phyloP scores from a whole-genome alignment of 2,888 invertebrate genomes.

The Apamea crenata region DNA sequence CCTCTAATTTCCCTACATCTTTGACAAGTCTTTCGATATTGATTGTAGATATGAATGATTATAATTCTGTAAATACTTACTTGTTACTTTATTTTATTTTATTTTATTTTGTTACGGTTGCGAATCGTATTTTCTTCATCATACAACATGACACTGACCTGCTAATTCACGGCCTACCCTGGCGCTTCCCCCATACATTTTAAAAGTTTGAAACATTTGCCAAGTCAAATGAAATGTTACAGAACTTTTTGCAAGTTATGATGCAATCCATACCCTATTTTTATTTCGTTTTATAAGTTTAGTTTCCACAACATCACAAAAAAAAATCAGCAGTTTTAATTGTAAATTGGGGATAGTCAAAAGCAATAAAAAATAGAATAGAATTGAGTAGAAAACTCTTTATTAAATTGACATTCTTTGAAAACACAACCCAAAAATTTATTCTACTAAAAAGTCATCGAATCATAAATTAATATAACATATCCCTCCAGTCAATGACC shows the following conservation, averaged over 20 bases:
- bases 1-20: no score
- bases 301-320: neutral
- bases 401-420: neutral
- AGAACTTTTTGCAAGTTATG: neutral
- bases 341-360: neutral
- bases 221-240: neutral
- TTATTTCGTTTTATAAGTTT: neutral
- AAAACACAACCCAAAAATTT: neutral
- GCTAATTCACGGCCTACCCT: no score
- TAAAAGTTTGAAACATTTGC: neutral
- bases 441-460: neutral
- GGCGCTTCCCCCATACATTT: no score
- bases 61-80: no score
- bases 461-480: constrained; percentile 30
- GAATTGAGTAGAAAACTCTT: neutral
- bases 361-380: neutral
- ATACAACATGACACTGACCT: no score
- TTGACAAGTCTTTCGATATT: no score
- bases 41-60: no score
- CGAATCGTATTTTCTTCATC: no score
- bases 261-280: neutral
- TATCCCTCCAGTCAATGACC: constrained; percentile 23
- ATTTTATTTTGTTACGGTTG: no score
- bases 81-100: no score
- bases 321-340: neutral